Conservation (phyloP, 2,113 vertebrate genomes). For the Aleadryas rufinucha region DNA sequence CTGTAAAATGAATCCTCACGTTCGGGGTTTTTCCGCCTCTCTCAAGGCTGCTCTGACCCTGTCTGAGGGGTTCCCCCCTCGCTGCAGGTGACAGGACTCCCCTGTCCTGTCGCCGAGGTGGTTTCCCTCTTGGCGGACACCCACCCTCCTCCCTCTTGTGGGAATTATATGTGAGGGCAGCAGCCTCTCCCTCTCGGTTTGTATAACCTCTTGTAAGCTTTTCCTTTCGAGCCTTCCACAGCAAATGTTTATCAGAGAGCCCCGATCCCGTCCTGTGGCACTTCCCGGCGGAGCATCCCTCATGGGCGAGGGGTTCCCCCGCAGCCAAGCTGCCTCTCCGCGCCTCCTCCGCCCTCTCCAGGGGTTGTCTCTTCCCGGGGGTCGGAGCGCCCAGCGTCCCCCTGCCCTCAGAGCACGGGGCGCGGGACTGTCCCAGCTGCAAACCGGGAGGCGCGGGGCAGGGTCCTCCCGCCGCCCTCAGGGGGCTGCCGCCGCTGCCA, state of each 20-base stretch:
- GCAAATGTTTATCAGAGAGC: not conserved
- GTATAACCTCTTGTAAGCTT: not conserved
- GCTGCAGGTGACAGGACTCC: not conserved
- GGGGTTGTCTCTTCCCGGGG: not conserved
- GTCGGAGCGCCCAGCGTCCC: fast-evolving
- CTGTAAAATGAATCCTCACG: not conserved
- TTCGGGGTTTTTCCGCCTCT: not conserved
- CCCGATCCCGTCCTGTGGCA: not conserved
- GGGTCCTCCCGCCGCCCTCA: fast-evolving
- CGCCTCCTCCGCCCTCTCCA: not conserved
- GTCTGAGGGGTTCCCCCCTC: not conserved
- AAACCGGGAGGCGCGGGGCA: fast-evolving
- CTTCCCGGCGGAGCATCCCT: not conserved
- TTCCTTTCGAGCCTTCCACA: not conserved
- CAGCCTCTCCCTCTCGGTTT: not conserved
- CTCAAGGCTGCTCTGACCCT: not conserved
- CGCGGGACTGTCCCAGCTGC: fast-evolving
- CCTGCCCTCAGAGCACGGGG: not conserved
- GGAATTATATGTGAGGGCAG: not conserved
- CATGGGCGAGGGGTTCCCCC: fast-evolving
- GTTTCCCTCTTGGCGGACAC: fast-evolving
- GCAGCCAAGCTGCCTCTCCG: not conserved
- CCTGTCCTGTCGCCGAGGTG: no score
- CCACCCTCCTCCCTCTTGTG: not conserved
- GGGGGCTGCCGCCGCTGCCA: fast-evolving